Evolutionary conservation across 2,888 invertebrate genomes (phyloP).

Genomic region (Helleia helle): DNA sequence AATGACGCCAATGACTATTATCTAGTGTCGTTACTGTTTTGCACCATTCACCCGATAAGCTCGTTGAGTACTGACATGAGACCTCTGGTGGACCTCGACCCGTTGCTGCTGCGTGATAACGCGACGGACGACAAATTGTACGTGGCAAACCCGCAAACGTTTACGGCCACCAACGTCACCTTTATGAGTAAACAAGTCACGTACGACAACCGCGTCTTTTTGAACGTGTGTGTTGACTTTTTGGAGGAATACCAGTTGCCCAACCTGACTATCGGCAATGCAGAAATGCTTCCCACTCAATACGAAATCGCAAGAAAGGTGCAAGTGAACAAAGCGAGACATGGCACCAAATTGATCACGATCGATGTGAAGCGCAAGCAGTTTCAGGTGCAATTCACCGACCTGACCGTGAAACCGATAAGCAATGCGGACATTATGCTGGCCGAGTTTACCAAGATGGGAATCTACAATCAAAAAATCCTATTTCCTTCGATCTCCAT

Average conservation of each 20-base stretch:
- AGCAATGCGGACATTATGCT: background rate
- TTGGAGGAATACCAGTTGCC: background rate
- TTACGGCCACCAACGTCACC: background rate
- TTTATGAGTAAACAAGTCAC: background rate
- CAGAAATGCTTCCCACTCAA: background rate
- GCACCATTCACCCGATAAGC: background rate
- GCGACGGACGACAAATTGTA: background rate
- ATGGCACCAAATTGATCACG: background rate
- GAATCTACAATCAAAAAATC: background rate
- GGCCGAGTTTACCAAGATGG: slow-evolving; percentile 3
- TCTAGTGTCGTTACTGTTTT: background rate
- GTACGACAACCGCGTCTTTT: background rate
- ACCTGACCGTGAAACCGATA: background rate
- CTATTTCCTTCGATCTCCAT: background rate
- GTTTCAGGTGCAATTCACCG: background rate
- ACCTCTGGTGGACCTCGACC: background rate
- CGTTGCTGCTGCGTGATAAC: background rate
- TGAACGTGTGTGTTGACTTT: background rate
- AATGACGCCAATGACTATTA: background rate
- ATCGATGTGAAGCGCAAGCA: background rate
- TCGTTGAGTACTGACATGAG: slow-evolving; percentile 1
- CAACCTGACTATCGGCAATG: background rate
- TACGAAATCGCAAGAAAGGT: background rate
- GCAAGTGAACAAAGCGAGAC: slow-evolving; percentile 2
- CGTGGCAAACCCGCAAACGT: background rate